Conservation (phyloP, 2,888 invertebrate species). For the Mythimna vitellina region DNA sequence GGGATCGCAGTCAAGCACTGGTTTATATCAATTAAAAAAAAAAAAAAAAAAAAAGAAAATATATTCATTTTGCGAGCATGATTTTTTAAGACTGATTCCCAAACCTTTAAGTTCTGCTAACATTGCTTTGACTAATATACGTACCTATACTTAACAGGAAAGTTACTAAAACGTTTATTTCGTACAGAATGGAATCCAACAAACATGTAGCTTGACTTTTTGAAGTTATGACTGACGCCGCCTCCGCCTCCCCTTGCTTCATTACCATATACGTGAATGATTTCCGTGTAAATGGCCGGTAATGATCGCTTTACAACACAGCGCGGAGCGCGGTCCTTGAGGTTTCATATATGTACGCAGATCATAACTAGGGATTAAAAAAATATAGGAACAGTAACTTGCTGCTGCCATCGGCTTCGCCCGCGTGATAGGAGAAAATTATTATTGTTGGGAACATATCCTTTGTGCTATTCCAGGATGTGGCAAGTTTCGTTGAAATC, state of each 20-base stretch:
- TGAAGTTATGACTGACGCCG: conserved; percentile 33
- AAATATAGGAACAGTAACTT: neutral
- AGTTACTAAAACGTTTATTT: conserved; percentile 8
- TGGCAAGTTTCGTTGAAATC: too few species aligned
- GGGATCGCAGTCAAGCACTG: too few species aligned
- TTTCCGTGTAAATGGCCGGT: conserved; percentile 25
- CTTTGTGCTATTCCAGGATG: too few species aligned
- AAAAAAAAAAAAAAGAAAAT: too few species aligned
- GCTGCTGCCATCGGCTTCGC: neutral
- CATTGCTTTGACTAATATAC: neutral
- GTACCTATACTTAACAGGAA: neutral
- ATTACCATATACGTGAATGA: conserved; percentile 48
- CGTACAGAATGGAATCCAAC: conserved; percentile 20
- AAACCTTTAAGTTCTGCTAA: neutral
- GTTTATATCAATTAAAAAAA: too few species aligned
- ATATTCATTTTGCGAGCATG: neutral
- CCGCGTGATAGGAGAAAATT: too few species aligned
- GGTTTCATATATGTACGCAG: neutral
- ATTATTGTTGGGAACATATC: too few species aligned
- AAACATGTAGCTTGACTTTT: conserved; percentile 25
- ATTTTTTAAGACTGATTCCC: neutral
- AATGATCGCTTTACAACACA: conserved; percentile 1
- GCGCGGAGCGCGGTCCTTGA: neutral
- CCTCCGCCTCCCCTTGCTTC: conserved; percentile 15
- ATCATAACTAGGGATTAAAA: neutral